Conservation (phyloP, 2,113 vertebrate genomes). For the Onychostruthus taczanowskii region DNA sequence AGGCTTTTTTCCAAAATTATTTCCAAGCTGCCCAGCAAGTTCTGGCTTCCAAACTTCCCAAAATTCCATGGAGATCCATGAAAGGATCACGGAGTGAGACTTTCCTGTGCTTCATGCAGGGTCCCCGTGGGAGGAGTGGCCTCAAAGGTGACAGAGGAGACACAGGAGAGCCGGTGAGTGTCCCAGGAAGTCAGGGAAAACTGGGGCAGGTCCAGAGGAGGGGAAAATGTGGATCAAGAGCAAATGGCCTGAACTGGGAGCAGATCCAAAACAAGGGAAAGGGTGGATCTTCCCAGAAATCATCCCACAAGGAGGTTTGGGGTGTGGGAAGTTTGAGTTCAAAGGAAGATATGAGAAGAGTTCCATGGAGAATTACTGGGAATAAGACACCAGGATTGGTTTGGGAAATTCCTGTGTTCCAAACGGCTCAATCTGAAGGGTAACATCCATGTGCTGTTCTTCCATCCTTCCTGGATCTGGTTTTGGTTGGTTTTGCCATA, state of each 20-base stretch:
- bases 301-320: background rate
- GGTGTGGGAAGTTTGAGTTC: background rate
- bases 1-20: background rate
- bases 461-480: background rate
- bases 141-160: conserved; percentile 83
- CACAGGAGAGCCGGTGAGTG: conserved; percentile 77
- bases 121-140: conserved; percentile 82
- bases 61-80: background rate
- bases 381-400: background rate
- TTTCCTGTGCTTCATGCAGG: conserved; percentile 60
- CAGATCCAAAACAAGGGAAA: background rate
- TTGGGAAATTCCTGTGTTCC: background rate
- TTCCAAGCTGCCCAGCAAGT: background rate
- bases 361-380: background rate
- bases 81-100: background rate
- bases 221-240: background rate
- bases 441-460: background rate
- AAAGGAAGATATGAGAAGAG: background rate
- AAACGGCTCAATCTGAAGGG: background rate
- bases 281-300: background rate
- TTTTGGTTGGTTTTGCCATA: background rate
- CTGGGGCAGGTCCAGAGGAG: background rate
- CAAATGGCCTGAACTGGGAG: fast-evolving
- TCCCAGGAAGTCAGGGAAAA: background rate
- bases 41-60: background rate